phyloP scores from a whole-genome alignment of 2,797 vertebrate species.

The Eulemur coronatus region DNA sequence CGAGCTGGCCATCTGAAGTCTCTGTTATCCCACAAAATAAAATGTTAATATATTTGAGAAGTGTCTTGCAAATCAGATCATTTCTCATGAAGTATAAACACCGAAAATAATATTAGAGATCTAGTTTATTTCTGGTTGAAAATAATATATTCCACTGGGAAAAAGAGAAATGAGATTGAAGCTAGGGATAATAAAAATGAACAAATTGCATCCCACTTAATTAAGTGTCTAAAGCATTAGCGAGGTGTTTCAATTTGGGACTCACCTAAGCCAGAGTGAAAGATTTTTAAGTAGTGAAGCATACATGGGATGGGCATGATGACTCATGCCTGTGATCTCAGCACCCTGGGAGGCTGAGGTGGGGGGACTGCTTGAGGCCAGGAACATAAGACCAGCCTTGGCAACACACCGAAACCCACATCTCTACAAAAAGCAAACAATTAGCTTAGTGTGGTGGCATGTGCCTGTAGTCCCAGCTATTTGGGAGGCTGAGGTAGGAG shows the following conservation, averaged over 20 bases:
- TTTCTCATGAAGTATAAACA: conserved; percentile 55
- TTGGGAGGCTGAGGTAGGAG: neutral
- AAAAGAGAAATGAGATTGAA: neutral
- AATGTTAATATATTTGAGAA: conserved; percentile 7
- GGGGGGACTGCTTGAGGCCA: neutral
- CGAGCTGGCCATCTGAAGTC: conserved; percentile 78
- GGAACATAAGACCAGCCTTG: neutral
- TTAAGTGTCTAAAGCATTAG: neutral
- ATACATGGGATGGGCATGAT: neutral
- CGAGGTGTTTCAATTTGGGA: neutral
- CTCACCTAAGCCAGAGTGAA: conserved; percentile 34
- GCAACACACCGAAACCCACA: neutral
- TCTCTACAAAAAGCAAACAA: neutral
- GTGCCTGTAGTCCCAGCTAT: neutral
- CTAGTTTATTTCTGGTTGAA: conserved; percentile 69
- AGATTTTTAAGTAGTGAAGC: conserved; percentile 42
- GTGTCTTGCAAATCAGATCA: conserved; percentile 38
- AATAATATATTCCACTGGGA: conserved; percentile 47
- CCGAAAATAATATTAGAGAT: conserved; percentile 34
- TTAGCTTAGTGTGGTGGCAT: neutral
- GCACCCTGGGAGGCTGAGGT: neutral
- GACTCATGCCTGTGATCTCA: neutral
- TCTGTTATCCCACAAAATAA: conserved; percentile 77
- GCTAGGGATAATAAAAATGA: neutral
- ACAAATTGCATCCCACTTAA: neutral